A percentile compares a stretch with the other conserved stretches of the same genome.
Evolutionary conservation across 2,888 invertebrate genomes (phyloP).

Genomic region (Chalcis sispes): DNA sequence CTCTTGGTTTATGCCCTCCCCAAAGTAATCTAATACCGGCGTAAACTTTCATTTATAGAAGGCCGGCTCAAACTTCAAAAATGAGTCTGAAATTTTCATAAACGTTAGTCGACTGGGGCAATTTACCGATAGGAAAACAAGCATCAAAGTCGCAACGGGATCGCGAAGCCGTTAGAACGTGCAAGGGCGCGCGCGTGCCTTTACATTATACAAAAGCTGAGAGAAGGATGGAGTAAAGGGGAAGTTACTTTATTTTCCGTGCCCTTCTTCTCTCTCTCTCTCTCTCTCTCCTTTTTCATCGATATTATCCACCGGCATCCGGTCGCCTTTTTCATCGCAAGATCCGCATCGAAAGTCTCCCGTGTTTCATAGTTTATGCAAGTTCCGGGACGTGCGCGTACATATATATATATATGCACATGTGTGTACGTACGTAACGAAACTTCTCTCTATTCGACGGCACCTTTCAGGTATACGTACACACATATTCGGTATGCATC

Average conservation of each 20-base stretch:
- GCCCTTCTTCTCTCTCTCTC: not conserved
- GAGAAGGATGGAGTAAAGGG: too few relatives aligned
- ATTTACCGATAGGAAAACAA: slow-evolving; percentile 7
- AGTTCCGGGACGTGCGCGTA: slow-evolving; percentile 1
- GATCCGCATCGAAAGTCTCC: too few relatives aligned
- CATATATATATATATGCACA: too few relatives aligned
- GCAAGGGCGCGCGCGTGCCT: not conserved
- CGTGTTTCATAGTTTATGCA: slow-evolving; percentile 18
- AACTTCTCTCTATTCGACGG: not conserved
- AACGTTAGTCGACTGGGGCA: too few relatives aligned
- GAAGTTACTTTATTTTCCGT: slow-evolving; percentile 1
- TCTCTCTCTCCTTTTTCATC: too few relatives aligned
- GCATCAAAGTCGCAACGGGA: slow-evolving; percentile 5
- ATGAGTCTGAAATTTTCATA: too few relatives aligned
- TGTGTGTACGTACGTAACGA: not conserved
- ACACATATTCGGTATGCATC: slow-evolving; percentile 30
- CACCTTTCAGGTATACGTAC: slow-evolving; percentile 14
- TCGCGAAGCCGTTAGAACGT: too few relatives aligned
- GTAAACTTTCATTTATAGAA: not conserved
- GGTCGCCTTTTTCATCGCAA: too few relatives aligned
- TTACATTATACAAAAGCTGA: slow-evolving; percentile 2
- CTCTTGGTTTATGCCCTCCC: too few relatives aligned
- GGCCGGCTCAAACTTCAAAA: too few relatives aligned
- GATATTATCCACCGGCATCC: too few relatives aligned
- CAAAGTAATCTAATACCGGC: too few relatives aligned